Evolutionary conservation across 2,888 invertebrate genomes (phyloP).

Genomic region (Clepsis dumicolana): DNA sequence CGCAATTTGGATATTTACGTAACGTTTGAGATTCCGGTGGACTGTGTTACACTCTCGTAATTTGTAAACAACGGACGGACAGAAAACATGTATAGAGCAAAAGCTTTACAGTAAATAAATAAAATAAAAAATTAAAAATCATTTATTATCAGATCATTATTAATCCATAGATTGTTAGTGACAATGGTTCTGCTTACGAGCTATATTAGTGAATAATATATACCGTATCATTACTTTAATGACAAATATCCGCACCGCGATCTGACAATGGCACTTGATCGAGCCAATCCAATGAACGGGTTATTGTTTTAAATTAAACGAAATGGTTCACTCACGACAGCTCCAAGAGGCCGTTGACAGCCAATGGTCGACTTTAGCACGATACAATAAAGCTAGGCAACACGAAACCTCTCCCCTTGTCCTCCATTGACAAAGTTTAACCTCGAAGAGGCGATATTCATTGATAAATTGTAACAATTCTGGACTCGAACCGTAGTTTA

Average conservation of each 20-base stretch:
- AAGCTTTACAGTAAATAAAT: background rate
- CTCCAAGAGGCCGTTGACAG: background rate
- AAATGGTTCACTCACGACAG: slow-evolving; percentile 50
- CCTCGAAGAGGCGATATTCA: background rate
- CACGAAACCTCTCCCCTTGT: background rate
- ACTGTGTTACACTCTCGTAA: too few species aligned
- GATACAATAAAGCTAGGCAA: background rate
- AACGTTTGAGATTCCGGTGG: too few species aligned
- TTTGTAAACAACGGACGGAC: background rate
- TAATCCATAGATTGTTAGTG: too few species aligned
- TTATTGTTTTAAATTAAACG: slow-evolving; percentile 63
- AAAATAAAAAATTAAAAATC: too few species aligned
- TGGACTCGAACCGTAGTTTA: background rate
- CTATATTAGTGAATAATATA: too few species aligned
- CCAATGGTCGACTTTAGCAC: background rate
- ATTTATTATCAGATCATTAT: too few species aligned
- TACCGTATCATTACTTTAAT: too few species aligned
- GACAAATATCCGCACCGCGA: slow-evolving; percentile 44
- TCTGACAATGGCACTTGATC: slow-evolving; percentile 46
- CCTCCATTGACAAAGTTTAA: background rate
- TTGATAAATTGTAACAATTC: background rate
- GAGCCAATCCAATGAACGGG: slow-evolving; percentile 46
- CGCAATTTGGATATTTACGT: too few species aligned
- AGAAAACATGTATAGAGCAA: background rate
- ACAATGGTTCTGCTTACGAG: too few species aligned